Base-by-base conservation (phyloP, 1,140 invertebrate species). In the Drosophila pallidifrons region DNA sequence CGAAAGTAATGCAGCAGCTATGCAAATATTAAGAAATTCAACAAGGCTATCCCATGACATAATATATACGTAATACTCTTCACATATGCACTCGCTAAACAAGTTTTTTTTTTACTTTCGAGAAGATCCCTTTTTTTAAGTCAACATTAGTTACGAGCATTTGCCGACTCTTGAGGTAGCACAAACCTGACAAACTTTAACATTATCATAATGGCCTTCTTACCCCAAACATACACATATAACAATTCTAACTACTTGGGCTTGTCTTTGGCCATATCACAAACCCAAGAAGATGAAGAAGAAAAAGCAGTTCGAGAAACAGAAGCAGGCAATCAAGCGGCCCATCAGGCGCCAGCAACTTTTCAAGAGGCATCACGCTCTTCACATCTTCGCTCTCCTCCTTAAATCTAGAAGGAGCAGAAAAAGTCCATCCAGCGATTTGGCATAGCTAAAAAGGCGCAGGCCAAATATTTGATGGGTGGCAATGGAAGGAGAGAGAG, bases 151-250 rank as follows among this genome's bases (percentile, higher is more conserved):
- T 47, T 66, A 8, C 30, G 30, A 32, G 6, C 7, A 58, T 49
- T 20, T 43, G n/a, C 41, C 11, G 35, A 25, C 35, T 66, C 59
- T 66, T 58, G 45, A 52, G 64, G 65, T 60, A 41, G 70, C 25
- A 63, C 2, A 25, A 8, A 61, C 66, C 59, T 49, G 58, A 51
- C 32, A 54, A 72, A 72, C 74, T 76, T 72, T 30, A 49, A 15
- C 74, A 76, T 72, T 76, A 76, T 72, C 74, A 72, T 76, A 76
- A 76, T 76, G 72, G 74, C 61, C 68, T 66, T 46, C 74, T 32
- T 66, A 59, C 68, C 60, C 52, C 20, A 25, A 38, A 57, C 35
- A 25, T 25, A 7, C 41, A 69, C 30, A 43, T 20, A 67, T 43
- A 63, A 47, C 57, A 65, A 47, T 60, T 52, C 59, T 47, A 52